Percentiles rank a stretch among this genome's conserved stretches.
Evolutionary conservation across 2,888 invertebrate species (phyloP).

Genomic region (Arctia plantaginis): DNA sequence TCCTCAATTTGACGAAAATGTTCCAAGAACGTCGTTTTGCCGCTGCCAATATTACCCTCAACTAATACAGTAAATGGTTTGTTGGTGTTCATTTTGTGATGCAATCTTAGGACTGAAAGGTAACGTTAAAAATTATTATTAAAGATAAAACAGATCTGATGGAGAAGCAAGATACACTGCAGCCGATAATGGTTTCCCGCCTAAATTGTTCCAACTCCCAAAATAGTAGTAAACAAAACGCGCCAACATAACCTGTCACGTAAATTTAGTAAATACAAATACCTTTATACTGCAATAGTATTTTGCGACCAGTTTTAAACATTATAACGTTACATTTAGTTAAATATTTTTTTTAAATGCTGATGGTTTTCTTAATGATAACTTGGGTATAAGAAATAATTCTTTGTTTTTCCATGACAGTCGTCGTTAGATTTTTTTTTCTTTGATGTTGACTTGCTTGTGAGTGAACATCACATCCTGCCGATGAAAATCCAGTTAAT

Average conservation of each 20-base stretch:
- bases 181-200: slow-evolving; percentile 65
- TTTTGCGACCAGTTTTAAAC: slow-evolving; percentile 41
- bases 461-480: neutral
- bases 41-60: slow-evolving; percentile 96
- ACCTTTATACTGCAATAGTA: slow-evolving; percentile 63
- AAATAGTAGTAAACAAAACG: slow-evolving; percentile 64
- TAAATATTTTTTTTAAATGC: slow-evolving; percentile 13
- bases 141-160: neutral
- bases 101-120: slow-evolving; percentile 54
- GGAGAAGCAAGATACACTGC: neutral
- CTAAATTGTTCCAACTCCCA: slow-evolving; percentile 57
- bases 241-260: slow-evolving; percentile 63
- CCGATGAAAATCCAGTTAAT: neutral
- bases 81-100: slow-evolving; percentile 67
- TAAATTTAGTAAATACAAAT: slow-evolving; percentile 58
- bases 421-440: neutral
- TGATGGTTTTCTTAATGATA: neutral
- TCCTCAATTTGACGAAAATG: slow-evolving; percentile 91
- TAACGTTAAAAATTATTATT: neutral
- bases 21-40: slow-evolving; percentile 95
- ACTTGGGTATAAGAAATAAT: neutral
- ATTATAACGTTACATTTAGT: slow-evolving; percentile 49
- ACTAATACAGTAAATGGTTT: slow-evolving; percentile 93
- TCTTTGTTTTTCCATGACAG: neutral
- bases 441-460: neutral